These are phyloP conservation scores for Cirrhinus mrigala DNA, from an alignment of 2,797 vertebrate species.

Conservation along the genomic window DNA sequence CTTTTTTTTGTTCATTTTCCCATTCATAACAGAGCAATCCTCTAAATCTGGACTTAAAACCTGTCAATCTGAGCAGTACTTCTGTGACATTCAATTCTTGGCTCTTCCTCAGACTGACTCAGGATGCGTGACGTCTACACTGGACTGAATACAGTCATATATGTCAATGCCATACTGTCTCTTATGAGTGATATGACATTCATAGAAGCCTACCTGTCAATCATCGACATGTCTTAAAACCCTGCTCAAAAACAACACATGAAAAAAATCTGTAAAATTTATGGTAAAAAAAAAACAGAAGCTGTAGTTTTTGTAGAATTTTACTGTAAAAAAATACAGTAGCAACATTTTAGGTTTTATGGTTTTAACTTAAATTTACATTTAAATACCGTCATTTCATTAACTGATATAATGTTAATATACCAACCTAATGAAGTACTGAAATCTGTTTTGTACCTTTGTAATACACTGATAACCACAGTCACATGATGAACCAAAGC, in stretches of 20 bases:
- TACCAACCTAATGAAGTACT: too few relatives aligned
- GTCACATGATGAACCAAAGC: too few relatives aligned
- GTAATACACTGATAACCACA: too few relatives aligned
- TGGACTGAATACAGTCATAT: neutral
- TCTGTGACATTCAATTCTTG: conserved; percentile 39
- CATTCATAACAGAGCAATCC: neutral
- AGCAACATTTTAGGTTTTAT: too few relatives aligned
- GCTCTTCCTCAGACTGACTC: conserved; percentile 39
- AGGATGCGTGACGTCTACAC: neutral
- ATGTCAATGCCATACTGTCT: neutral
- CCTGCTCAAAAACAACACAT: neutral
- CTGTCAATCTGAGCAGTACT: conserved; percentile 32
- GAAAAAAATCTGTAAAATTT: too few relatives aligned
- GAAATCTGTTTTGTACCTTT: too few relatives aligned
- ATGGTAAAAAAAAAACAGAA: too few relatives aligned
- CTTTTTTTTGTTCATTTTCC: neutral
- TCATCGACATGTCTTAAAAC: neutral
- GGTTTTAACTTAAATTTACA: too few relatives aligned
- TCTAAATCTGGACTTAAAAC: conserved; percentile 10
- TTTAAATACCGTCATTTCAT: too few relatives aligned
- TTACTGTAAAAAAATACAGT: too few relatives aligned
- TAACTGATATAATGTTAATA: too few relatives aligned
- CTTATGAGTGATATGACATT: neutral
- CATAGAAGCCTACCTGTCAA: neutral
- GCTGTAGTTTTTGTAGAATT: too few relatives aligned